Evolutionary conservation across 2,888 invertebrate species (phyloP).

Genomic region (Magallana nippona): DNA sequence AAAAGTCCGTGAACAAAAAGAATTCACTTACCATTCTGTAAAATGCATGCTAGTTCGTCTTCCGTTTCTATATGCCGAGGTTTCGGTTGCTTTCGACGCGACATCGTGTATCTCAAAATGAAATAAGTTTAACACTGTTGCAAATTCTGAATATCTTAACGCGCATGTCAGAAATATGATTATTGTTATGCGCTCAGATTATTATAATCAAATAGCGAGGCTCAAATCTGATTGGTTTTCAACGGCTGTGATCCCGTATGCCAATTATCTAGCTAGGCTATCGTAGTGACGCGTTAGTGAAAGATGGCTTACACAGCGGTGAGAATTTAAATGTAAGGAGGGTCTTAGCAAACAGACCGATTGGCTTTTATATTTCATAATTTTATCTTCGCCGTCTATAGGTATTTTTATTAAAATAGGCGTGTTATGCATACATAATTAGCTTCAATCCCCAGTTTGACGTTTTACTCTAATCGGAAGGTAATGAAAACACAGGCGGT

Average conservation of each 20-base stretch:
- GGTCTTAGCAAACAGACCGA: slow-evolving; percentile 19
- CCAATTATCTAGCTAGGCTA: slow-evolving; percentile 45
- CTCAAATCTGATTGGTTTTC: slow-evolving; percentile 46
- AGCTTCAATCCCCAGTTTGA: background rate
- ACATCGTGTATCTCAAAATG: slow-evolving; percentile 51
- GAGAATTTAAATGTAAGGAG: slow-evolving; percentile 39
- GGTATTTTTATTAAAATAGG: slow-evolving; percentile 32
- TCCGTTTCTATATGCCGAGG: slow-evolving; percentile 52
- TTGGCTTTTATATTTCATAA: slow-evolving; percentile 31
- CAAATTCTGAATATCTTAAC: slow-evolving; percentile 50
- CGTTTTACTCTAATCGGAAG: slow-evolving; percentile 29
- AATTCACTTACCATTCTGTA: slow-evolving; percentile 52
- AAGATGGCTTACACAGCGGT: slow-evolving; percentile 20
- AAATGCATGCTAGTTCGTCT: slow-evolving; percentile 47
- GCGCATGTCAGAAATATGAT: slow-evolving; percentile 57
- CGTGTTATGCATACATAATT: slow-evolving; percentile 32
- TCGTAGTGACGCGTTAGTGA: slow-evolving; percentile 33
- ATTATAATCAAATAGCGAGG: slow-evolving; percentile 53
- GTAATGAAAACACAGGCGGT: slow-evolving; percentile 18
- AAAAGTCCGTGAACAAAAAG: slow-evolving; percentile 33
- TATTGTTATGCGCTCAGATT: slow-evolving; percentile 49
- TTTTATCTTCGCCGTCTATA: slow-evolving; percentile 17
- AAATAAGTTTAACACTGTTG: slow-evolving; percentile 48
- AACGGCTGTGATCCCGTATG: slow-evolving; percentile 50
- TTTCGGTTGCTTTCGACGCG: slow-evolving; percentile 52